Evolutionary conservation across 2,888 invertebrate genomes (phyloP), one percentile per base, ranked within the genome.

Genomic region (Psylliodes chrysocephalus): DNA sequence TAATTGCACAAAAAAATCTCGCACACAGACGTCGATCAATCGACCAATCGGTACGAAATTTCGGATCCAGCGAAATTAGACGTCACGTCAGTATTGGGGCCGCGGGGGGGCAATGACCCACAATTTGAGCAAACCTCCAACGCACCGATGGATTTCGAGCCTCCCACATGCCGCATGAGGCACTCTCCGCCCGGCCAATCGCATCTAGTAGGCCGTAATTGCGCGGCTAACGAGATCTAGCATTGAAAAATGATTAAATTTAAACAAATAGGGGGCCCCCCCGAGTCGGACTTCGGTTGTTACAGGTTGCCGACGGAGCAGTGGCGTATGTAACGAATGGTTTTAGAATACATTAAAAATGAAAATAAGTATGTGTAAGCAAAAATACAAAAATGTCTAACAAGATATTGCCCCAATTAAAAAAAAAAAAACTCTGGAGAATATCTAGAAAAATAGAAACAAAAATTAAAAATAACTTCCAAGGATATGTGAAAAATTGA

Each of bases 111-210:
- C 79, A 76, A 72, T 73, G 79, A 79, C 78, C 79, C 71, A 77
- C 75, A 78, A 77, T 74, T 73, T 75, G 73, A 71, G 71, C 64
- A 73, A 75, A 59, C n/a, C 78, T 76, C 79, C 79, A 78, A 78
- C 78, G 77, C 78, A 73, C 33, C 7, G 67, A 69, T 67, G 69
- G 64, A 62, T 69, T 60, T 67, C 62, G 63, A 28, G 67, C 75
- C 77, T 74, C 78, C 79, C 73, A 79, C 79, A 75, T 69, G n/a
- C 57, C 57, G 78, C 78, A 75, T 68, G 55, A 55, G 44, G 71
- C 6, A 22, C 73, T 73, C 71, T 74, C 75, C n/a, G 77, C 77
- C 74, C 75, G 75, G 67, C 76, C 76, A 77, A 76, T 78, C 73
- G 74, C 65, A 63, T 44, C 71, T 67, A 70, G 77, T 77, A 74